phyloP scores from a whole-genome alignment of 2,797 vertebrate genomes.

The Parauchenoglanis punctatus region DNA sequence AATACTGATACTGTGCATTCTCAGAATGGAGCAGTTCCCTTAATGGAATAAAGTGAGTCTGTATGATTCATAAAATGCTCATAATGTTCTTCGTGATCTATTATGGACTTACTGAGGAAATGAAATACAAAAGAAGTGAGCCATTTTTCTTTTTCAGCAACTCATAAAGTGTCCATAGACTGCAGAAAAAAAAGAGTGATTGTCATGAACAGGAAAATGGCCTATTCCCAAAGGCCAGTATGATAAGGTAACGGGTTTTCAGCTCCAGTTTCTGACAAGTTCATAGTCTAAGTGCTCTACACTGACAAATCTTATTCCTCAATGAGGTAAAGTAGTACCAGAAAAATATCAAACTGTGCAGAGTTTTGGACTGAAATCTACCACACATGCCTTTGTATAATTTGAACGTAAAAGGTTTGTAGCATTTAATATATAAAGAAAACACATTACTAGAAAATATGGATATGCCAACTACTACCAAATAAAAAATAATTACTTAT shows the following conservation, averaged over 20 bases:
- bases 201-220: slow-evolving; percentile 23
- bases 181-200: slow-evolving; percentile 5
- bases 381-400: not conserved
- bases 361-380: not conserved
- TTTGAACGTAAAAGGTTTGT: not conserved
- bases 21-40: not conserved
- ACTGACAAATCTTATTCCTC: not conserved
- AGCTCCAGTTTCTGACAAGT: not conserved
- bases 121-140: not conserved
- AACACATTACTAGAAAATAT: not conserved
- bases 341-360: not conserved
- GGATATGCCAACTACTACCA: not conserved
- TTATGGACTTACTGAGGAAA: not conserved
- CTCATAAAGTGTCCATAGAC: slow-evolving; percentile 5
- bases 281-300: not conserved
- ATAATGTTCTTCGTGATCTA: not conserved
- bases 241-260: slow-evolving; percentile 37
- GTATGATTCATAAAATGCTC: not conserved
- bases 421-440: not conserved
- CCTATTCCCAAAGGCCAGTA: slow-evolving; percentile 12
- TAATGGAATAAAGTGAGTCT: not conserved
- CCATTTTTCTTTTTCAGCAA: not conserved
- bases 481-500: not conserved
- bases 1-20: not conserved
- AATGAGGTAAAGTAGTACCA: not conserved